These are phyloP conservation scores for Antheraea assamensis DNA, from an alignment of 2,888 invertebrate genomes.

Conservation along the genomic window DNA sequence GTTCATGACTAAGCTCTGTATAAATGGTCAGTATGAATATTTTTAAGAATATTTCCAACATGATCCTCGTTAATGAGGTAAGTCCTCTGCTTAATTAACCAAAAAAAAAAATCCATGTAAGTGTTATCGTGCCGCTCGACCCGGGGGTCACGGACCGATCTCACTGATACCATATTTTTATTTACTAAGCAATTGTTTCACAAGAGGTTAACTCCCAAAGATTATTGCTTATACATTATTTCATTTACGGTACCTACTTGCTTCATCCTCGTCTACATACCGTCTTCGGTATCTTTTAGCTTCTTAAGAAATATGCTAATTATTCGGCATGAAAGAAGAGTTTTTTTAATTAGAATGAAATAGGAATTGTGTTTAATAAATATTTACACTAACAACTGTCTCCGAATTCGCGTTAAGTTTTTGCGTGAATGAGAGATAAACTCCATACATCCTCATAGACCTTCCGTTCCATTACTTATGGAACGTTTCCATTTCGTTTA, in stretches of 20 bases:
- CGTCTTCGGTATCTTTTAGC: no score
- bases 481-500: not conserved
- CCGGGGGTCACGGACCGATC: constrained; percentile 13
- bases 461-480: not conserved
- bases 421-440: no score
- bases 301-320: no score
- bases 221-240: not conserved
- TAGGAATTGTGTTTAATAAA: no score
- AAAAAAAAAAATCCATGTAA: not conserved
- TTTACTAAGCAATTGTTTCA: constrained; percentile 10
- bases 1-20: not conserved
- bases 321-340: no score
- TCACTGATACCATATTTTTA: not conserved
- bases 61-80: not conserved
- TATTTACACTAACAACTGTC: no score
- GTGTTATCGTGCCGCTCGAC: constrained; percentile 15
- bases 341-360: no score
- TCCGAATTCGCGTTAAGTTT: no score
- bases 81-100: constrained; percentile 7
- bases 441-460: no score
- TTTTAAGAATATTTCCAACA: not conserved
- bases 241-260: no score
- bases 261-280: no score
- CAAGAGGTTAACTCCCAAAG: not conserved
- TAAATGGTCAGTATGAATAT: not conserved